Evolutionary conservation across 2,113 vertebrate species (phyloP), one percentile per base, ranked within the genome.

Genomic region (Oryzias javanicus): DNA sequence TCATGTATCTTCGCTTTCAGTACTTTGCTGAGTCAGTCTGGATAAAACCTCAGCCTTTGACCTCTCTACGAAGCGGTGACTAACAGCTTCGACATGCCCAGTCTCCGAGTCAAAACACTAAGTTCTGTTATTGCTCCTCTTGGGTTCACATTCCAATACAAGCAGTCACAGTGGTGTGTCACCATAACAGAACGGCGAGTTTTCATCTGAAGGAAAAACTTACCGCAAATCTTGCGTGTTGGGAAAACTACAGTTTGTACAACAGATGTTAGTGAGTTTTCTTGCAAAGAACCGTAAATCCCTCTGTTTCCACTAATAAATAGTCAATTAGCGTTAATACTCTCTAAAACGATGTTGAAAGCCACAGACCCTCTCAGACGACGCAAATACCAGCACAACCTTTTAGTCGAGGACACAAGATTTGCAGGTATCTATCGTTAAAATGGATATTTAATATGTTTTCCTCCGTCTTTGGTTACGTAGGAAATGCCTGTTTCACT

Each of bases 71-170:
- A 48, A 17, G 3, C 10, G 6, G 41, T 74, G 76, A 80, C 46
- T 74, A 59, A 83, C 20, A 57, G 14, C 10, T 42, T 24, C 35
- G 49, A 60, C 17, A 66, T 54, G 53, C 19, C 50, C 14, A 0
- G 16, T 49, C 59, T 53, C 14, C 14, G 14, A 74, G 48, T 52
- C 15, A 42, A 70, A 78, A 66, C 58, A 47, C 6, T 41, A 51
- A 44, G 60, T 57, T 10, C 52, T 60, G 17, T 70, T 60, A 18
- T 29, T 63, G 20, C 18, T 19, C 46, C 3, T 17, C 0, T 13
- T 22, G 55, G 53, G 27, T 54, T 60, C n/a, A 65, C 60, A 64
- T 82, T 82, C 77, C 71, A 45, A 46, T 58, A 53, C 0, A 46
- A 18, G 62, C 22, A n/a, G 49, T 65, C 66, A 76, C 20, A 12